Conservation (phyloP, 1,140 invertebrate species). For the Drosophila tani region DNA sequence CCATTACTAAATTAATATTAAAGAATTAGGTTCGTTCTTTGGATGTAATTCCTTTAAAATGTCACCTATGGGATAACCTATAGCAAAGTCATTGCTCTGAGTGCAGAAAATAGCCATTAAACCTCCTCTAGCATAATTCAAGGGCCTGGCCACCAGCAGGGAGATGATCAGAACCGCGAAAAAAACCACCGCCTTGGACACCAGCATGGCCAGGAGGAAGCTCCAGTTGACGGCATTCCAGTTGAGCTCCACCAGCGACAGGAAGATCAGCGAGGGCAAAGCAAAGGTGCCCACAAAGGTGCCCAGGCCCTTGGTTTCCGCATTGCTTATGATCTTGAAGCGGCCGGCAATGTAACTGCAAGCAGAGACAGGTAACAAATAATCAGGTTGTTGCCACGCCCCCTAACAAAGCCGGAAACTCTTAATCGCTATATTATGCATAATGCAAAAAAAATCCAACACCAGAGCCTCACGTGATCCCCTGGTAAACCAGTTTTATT, state of each 20-base stretch:
- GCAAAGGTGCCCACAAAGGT: conserved; percentile 97
- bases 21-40: background rate
- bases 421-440: conserved; percentile 32
- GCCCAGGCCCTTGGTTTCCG: conserved; percentile 95
- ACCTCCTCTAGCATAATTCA: conserved; percentile 93
- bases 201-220: conserved; percentile 93
- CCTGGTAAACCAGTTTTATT: conserved; percentile 45
- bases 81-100: conserved; percentile 99
- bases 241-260: conserved; percentile 94
- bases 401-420: conserved; percentile 43
- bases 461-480: conserved; percentile 35
- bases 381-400: conserved; percentile 46
- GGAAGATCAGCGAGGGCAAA: conserved; percentile 95
- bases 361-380: conserved; percentile 61
- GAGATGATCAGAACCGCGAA: conserved; percentile 92
- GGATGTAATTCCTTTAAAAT: conserved; percentile 39
- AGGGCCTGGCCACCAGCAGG: conserved; percentile 91
- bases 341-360: conserved; percentile 95
- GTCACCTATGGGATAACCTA: conserved; percentile 98
- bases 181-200: conserved; percentile 95
- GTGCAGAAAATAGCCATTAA: conserved; percentile 98
- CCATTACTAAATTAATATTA: conserved; percentile 81
- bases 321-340: conserved; percentile 92
- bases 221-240: conserved; percentile 95
- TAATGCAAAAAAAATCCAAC: conserved; percentile 15